phyloP scores from a whole-genome alignment of 2,113 vertebrate genomes.

The cat (Felis catus) region DNA sequence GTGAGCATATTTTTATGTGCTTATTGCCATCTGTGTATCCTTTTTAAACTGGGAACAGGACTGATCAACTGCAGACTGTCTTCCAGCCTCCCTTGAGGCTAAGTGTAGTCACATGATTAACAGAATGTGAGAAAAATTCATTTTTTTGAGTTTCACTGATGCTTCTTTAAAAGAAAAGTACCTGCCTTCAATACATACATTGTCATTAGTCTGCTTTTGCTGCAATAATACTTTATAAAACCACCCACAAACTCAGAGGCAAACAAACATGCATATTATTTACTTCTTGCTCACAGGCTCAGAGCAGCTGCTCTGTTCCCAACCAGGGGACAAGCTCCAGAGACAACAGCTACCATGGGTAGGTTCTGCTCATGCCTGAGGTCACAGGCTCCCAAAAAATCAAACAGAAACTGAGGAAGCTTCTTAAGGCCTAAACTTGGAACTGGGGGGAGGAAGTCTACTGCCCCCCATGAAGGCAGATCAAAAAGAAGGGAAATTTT shows the following conservation, averaged over 20 bases:
- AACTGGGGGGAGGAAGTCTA: background rate
- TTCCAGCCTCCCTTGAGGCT: slow-evolving; percentile 55
- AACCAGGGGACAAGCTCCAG: background rate
- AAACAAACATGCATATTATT: background rate
- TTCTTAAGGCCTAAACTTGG: background rate
- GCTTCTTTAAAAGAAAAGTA: background rate
- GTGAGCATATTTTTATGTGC: background rate
- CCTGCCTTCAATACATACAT: background rate
- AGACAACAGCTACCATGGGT: background rate
- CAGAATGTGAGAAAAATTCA: background rate
- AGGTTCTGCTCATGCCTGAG: background rate
- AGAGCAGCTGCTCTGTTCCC: background rate
- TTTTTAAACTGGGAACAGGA: background rate
- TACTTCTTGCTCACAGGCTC: slow-evolving; percentile 5
- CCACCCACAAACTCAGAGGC: background rate
- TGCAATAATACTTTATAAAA: background rate
- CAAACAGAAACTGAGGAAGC: background rate
- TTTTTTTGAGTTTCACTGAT: background rate
- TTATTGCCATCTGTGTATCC: background rate
- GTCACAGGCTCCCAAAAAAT: background rate
- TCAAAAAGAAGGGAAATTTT: background rate
- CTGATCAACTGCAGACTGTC: background rate
- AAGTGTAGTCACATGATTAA: background rate
- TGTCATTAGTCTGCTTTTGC: background rate
- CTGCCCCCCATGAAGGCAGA: background rate